Conservation (phyloP, 2,888 invertebrate genomes). For the Conchocele bisecta region DNA sequence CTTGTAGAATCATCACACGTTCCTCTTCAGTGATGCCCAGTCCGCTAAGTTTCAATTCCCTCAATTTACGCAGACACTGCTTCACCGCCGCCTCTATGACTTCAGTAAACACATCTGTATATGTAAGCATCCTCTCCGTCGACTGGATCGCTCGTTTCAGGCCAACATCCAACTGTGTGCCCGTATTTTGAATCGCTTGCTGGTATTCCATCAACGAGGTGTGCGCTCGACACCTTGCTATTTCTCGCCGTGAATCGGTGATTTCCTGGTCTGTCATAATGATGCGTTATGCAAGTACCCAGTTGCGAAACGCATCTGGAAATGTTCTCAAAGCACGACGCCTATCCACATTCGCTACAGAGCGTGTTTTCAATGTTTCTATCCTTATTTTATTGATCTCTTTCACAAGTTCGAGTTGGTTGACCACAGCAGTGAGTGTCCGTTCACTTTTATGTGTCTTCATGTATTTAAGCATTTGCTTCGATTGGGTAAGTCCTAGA, state of each 20-base stretch:
- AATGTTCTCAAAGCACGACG: no score
- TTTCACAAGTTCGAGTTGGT: slow-evolving; percentile 39
- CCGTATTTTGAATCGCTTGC: slow-evolving; percentile 5
- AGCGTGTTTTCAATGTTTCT: no score
- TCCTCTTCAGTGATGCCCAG: slow-evolving; percentile 83
- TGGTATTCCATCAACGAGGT: slow-evolving; percentile 34
- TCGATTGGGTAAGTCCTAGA: no score
- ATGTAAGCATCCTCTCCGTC: slow-evolving; percentile 31
- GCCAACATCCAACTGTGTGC: neutral
- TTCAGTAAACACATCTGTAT: slow-evolving; percentile 18
- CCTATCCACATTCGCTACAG: no score
- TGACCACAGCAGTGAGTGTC: slow-evolving; percentile 38
- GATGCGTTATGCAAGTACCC: slow-evolving; percentile 35
- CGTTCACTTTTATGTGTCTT: slow-evolving; percentile 31
- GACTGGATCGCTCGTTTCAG: slow-evolving; percentile 20
- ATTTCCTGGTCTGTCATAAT: slow-evolving; percentile 61
- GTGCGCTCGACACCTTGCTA: slow-evolving; percentile 42
- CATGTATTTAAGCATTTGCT: slow-evolving; percentile 18
- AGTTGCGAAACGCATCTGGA: slow-evolving; percentile 33
- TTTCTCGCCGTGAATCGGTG: slow-evolving; percentile 58
- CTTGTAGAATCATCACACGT: slow-evolving; percentile 85
- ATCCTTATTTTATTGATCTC: slow-evolving; percentile 10
- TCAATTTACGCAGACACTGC: slow-evolving; percentile 40
- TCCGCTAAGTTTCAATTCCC: slow-evolving; percentile 32
- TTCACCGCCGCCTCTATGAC: slow-evolving; percentile 12